A percentile compares a stretch with the other conserved stretches of the same genome.
Evolutionary conservation across 2,888 invertebrate genomes (phyloP).

Genomic region (Protodeltote pygarga): DNA sequence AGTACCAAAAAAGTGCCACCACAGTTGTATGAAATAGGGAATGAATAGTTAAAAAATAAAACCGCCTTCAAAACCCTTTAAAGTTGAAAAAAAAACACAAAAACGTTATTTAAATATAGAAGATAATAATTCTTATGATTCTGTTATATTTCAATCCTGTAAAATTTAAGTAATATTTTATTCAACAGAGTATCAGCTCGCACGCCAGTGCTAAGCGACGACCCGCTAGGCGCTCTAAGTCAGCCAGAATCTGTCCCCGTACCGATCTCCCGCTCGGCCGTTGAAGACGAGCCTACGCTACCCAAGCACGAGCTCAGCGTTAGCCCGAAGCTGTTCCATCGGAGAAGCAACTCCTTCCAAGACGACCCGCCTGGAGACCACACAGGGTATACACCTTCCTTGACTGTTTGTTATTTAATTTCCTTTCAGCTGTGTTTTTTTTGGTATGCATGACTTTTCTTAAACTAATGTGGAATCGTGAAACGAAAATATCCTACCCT

Average conservation of each 20-base stretch:
- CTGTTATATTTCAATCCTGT: no score
- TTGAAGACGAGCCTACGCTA: slow-evolving; percentile 55
- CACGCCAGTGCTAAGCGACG: slow-evolving; percentile 96
- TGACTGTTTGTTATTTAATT: slow-evolving; percentile 31
- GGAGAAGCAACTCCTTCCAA: slow-evolving; percentile 78
- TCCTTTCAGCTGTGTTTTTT: neutral
- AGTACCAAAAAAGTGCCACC: no score
- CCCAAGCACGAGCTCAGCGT: slow-evolving; percentile 86
- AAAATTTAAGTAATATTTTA: no score
- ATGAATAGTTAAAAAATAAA: no score
- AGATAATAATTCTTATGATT: no score
- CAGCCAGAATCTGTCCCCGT: slow-evolving; percentile 47
- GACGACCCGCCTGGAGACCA: slow-evolving; percentile 84
- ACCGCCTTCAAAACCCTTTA: no score
- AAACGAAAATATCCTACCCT: no score
- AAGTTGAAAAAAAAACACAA: no score
- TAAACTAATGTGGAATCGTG: no score
- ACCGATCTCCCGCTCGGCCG: slow-evolving; percentile 45
- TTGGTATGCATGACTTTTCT: neutral
- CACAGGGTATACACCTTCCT: slow-evolving; percentile 78
- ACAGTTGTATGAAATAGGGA: no score
- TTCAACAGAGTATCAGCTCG: slow-evolving; percentile 89
- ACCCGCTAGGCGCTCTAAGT: slow-evolving; percentile 94
- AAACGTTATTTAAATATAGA: no score
- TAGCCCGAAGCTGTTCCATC: slow-evolving; percentile 90